These are phyloP conservation scores for Platichthys flesus DNA, from an alignment of 2,113 vertebrate genomes.

Conservation along the genomic window DNA sequence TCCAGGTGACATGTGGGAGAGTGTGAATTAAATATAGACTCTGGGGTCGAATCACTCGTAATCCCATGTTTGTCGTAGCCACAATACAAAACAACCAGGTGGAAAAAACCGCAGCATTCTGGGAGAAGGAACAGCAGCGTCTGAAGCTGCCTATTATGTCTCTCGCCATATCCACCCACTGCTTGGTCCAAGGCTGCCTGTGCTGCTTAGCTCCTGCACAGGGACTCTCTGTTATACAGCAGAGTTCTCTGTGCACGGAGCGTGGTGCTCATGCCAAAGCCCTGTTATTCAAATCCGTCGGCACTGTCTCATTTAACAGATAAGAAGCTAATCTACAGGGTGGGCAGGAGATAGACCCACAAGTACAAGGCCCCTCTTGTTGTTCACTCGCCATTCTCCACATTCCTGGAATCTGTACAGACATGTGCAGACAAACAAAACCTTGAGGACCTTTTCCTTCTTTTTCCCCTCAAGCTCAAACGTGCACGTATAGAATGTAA, in stretches of 20 bases:
- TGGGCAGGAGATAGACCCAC: conserved; percentile 71
- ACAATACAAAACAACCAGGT: conserved; percentile 24
- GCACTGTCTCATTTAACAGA: conserved; percentile 80
- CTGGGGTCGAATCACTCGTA: conserved; percentile 35
- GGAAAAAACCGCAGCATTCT: conserved; percentile 25
- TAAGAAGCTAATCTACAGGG: conserved; percentile 79
- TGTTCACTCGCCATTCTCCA: conserved; percentile 58
- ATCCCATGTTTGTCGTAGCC: conserved; percentile 46
- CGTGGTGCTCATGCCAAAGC: conserved; percentile 64
- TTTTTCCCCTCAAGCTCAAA: conserved; percentile 37
- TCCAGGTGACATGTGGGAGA: conserved; percentile 60
- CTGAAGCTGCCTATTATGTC: conserved; percentile 63
- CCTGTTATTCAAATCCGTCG: conserved; percentile 76
- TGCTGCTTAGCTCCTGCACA: conserved; percentile 54
- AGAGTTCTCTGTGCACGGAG: conserved; percentile 57
- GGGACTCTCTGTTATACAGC: conserved; percentile 64
- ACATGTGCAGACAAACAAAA: conserved; percentile 73
- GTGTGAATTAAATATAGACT: conserved; percentile 52
- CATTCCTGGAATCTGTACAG: conserved; percentile 76
- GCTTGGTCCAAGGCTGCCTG: conserved; percentile 72
- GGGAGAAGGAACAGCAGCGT: conserved; percentile 47
- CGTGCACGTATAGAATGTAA: conserved; percentile 30
- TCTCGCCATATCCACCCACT: conserved; percentile 64
- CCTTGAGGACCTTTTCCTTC: conserved; percentile 50
- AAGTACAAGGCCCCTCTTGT: conserved; percentile 79